phyloP scores from a whole-genome alignment of 2,113 vertebrate genomes.

The Toxotes chatareus region DNA sequence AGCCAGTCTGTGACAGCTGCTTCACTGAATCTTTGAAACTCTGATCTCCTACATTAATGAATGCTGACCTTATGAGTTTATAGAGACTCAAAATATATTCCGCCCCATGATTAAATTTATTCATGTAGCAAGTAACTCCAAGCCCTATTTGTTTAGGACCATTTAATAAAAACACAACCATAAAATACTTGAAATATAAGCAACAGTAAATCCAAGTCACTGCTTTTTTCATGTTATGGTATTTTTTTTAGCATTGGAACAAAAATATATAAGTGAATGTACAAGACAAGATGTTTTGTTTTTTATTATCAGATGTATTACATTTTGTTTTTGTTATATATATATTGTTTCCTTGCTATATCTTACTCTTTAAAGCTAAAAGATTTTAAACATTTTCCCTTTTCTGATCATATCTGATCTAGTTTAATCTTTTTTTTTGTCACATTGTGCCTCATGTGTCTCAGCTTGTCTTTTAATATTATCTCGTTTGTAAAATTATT shows the following conservation, averaged over 20 bases:
- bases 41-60: slow-evolving; percentile 12
- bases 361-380: no score
- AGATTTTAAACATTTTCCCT: no score
- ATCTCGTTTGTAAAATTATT: no score
- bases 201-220: neutral
- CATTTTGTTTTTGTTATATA: neutral
- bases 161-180: neutral
- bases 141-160: neutral
- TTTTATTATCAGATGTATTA: no score
- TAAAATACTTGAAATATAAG: neutral
- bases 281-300: neutral
- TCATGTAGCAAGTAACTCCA: neutral
- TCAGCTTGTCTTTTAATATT: no score
- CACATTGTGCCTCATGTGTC: no score
- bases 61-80: slow-evolving; percentile 17
- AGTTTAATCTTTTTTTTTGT: no score
- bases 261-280: neutral
- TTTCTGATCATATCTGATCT: no score
- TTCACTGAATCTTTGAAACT: slow-evolving; percentile 28
- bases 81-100: neutral
- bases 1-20: slow-evolving; percentile 50
- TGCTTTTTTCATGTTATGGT: neutral
- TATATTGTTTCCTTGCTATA: no score
- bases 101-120: neutral
- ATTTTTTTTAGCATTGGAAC: neutral